Conservation (phyloP, 2,888 invertebrate genomes). For the Rhorus exstirpatorius region DNA sequence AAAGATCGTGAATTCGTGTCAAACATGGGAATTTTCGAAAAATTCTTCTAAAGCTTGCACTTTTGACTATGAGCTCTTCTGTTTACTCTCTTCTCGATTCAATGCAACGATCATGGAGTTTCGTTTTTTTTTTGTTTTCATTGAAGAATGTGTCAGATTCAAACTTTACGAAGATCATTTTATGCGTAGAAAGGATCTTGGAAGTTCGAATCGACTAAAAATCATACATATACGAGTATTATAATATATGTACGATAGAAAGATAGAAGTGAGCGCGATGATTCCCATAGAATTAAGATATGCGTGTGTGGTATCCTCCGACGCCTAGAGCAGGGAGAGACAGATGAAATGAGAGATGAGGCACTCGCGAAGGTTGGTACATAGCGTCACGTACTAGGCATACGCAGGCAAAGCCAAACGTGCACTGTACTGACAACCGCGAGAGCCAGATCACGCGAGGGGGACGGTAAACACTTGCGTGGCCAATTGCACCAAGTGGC, state of each 20-base stretch:
- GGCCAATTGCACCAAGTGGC: slow-evolving; percentile 84
- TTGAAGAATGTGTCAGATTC: no score
- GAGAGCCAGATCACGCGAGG: slow-evolving; percentile 73
- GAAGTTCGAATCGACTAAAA: no score
- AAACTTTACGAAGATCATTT: no score
- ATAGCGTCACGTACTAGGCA: slow-evolving; percentile 83
- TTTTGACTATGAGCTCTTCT: no score
- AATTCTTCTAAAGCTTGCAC: no score
- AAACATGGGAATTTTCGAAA: no score
- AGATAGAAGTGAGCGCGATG: slow-evolving; percentile 24
- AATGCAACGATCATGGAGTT: no score
- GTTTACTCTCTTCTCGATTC: no score
- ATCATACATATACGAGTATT: no score
- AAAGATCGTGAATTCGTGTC: no score
- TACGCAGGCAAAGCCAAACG: slow-evolving; percentile 33
- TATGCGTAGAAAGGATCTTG: no score
- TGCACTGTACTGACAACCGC: slow-evolving; percentile 29
- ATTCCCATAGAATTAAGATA: slow-evolving; percentile 51
- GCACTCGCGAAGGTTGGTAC: slow-evolving; percentile 77
- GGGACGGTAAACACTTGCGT: slow-evolving; percentile 85
- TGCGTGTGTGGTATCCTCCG: slow-evolving; percentile 44
- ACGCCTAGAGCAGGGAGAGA: slow-evolving; percentile 65
- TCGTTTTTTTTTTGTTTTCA: no score
- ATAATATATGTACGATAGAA: not conserved
- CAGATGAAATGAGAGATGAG: slow-evolving; percentile 61